Base-by-base conservation (phyloP, 2,888 invertebrate genomes). In the Cephus pulcher region DNA sequence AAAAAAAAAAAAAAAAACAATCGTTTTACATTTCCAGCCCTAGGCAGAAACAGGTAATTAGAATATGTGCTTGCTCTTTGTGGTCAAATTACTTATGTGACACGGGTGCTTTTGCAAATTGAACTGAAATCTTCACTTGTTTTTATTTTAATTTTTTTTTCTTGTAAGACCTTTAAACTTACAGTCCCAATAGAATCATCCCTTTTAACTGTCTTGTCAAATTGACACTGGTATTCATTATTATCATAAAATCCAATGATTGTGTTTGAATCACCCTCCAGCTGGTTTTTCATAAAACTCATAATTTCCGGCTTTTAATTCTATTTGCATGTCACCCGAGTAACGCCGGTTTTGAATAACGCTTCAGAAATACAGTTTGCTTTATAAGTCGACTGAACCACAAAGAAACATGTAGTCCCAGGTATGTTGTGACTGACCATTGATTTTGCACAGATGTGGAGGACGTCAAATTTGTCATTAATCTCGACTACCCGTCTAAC, bases 391-490 rank as follows among this genome's bases (percentile, higher is more conserved):
- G 82, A 82, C 87, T 84, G 84, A 86, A 87, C 90, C 90, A 90
- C 90, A 90, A 90, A 91, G 89, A 86, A 87, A 87, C 87, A 88
- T 87, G 85, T 87, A 84, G 83, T 83, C 81, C 82, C 68, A 75
- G 74, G 40, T 82, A 82, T 77, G 74, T 79, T 75, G 80, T 80
- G 82, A 81, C 73, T 88, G 75, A 89, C 74, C 76, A 75, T 68
- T 76, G 34, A 11, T 84, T 86, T 89, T 85, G 84, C 90, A 83
- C 94, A 99, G 99, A 99, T 95, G 98, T 99, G 92, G 98, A 98
- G 92, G 99, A 99, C 93, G 98, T 99, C 92, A 98, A 98, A 94
- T 98, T 97, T 94, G 99, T 99, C 89, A 98, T 99, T 93, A 99
- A 99, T 94, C 98, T 96, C 94, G 99, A 99, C 93, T 99, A 98